Percentiles rank a stretch among this genome's conserved stretches.
phyloP scores from a whole-genome alignment of 2,888 invertebrate species.

The Oligia fasciuncula region DNA sequence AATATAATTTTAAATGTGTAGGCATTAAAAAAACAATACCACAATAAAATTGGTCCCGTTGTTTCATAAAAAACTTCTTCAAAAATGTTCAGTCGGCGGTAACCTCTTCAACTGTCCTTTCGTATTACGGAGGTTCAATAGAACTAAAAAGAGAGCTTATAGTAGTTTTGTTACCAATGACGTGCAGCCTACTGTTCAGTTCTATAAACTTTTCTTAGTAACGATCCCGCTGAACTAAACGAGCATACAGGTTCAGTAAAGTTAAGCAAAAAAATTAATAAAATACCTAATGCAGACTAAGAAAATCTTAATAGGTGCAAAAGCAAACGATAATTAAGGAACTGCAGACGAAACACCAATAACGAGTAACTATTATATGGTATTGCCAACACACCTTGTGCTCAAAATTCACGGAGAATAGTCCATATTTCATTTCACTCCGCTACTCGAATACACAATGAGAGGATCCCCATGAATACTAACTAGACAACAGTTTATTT shows the following conservation, averaged over 20 bases:
- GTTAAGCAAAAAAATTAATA: neutral
- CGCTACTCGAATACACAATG: slow-evolving; percentile 87
- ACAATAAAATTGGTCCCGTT: no score
- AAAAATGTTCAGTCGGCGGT: no score
- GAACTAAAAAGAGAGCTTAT: neutral
- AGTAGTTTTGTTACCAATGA: neutral
- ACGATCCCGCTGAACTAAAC: neutral
- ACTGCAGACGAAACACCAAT: slow-evolving; percentile 58
- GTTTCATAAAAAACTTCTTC: neutral
- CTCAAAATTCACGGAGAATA: slow-evolving; percentile 86
- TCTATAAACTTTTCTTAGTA: neutral
- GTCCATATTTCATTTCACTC: slow-evolving; percentile 89
- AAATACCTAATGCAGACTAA: neutral
- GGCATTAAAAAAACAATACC: no score
- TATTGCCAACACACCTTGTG: slow-evolving; percentile 82
- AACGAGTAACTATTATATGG: slow-evolving; percentile 71
- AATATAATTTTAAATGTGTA: neutral
- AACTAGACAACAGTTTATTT: slow-evolving; percentile 88
- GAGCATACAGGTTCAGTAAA: neutral
- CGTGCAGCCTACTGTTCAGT: neutral
- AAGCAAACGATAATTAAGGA: slow-evolving; percentile 40
- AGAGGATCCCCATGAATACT: slow-evolving; percentile 87
- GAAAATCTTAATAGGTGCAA: neutral
- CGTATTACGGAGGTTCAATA: neutral
- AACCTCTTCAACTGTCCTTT: neutral